phyloP scores from a whole-genome alignment of 2,888 invertebrate species.

The Drosophila cognata region DNA sequence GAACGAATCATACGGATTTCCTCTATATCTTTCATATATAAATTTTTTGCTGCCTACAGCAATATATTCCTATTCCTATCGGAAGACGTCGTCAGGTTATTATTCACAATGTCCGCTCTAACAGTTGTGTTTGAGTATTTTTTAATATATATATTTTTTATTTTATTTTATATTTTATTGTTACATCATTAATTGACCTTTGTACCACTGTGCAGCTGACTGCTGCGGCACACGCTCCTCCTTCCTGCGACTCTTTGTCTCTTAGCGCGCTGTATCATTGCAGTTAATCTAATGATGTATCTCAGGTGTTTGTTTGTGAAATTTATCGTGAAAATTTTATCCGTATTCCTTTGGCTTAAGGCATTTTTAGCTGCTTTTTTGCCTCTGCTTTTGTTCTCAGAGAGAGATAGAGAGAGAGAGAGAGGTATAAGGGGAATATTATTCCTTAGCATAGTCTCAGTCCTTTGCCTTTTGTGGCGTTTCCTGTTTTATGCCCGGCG shows the following conservation, averaged over 20 bases:
- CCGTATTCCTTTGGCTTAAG: constrained; percentile 73
- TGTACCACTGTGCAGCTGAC: constrained; percentile 31
- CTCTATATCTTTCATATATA: not conserved
- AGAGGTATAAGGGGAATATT: not conserved
- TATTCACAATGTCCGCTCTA: not conserved
- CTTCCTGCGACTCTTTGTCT: constrained; percentile 35
- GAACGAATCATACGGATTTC: not conserved
- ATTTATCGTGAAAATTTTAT: constrained; percentile 78
- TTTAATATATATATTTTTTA: not conserved
- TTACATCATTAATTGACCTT: not conserved
- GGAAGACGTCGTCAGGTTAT: too few species aligned
- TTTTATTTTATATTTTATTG: not conserved
- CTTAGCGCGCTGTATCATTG: constrained; percentile 51
- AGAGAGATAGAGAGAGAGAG: not conserved
- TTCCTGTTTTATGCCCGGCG: constrained; percentile 31
- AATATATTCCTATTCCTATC: not conserved
- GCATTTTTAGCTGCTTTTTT: constrained; percentile 40
- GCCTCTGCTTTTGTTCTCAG: not conserved
- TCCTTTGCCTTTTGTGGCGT: constrained; percentile 6
- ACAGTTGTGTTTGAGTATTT: not conserved
- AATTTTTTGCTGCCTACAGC: not conserved
- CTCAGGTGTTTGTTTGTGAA: constrained; percentile 82
- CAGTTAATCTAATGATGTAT: constrained; percentile 81
- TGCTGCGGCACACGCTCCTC: constrained; percentile 30
- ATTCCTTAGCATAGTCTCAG: not conserved